Evolutionary conservation across 2,113 vertebrate genomes (phyloP).

Genomic region (Caranx ignobilis): DNA sequence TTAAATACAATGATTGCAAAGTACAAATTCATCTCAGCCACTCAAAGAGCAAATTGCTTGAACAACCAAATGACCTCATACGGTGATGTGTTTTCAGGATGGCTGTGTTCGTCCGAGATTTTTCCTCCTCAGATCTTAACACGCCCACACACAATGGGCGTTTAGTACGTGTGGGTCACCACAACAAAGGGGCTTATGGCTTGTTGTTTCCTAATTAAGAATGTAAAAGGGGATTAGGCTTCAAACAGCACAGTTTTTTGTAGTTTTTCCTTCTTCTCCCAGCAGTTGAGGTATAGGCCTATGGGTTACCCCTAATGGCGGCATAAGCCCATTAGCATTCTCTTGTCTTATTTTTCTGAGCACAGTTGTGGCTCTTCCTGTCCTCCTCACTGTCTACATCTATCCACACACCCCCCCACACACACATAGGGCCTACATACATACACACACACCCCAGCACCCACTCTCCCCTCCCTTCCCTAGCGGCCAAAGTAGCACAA

Average conservation of each 20-base stretch:
- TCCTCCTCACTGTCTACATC: constrained; percentile 50
- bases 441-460: constrained; percentile 13
- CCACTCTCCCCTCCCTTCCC: constrained; percentile 44
- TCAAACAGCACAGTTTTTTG: constrained; percentile 73
- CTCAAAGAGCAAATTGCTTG: constrained; percentile 20
- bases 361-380: constrained; percentile 41
- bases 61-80: constrained; percentile 23
- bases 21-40: constrained; percentile 20
- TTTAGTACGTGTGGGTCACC: constrained; percentile 72
- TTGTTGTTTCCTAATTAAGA: constrained; percentile 82
- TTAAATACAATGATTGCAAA: constrained; percentile 5
- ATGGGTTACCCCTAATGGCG: constrained; percentile 55
- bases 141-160: constrained; percentile 62
- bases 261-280: constrained; percentile 56
- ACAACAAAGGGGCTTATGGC: constrained; percentile 76
- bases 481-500: constrained; percentile 69
- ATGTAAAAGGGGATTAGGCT: constrained; percentile 82
- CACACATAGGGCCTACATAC: constrained; percentile 31
- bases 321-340: constrained; percentile 55
- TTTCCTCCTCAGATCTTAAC: constrained; percentile 66
- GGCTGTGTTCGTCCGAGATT: constrained; percentile 16
- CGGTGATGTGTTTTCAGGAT: constrained; percentile 3
- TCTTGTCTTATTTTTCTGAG: constrained; percentile 45
- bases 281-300: constrained; percentile 44
- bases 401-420: constrained; percentile 34